A percentile compares a stretch with the other conserved stretches of the same genome.
These are phyloP conservation scores for Falco punctatus DNA, from an alignment of 2,113 vertebrate species.

Conservation along the genomic window DNA sequence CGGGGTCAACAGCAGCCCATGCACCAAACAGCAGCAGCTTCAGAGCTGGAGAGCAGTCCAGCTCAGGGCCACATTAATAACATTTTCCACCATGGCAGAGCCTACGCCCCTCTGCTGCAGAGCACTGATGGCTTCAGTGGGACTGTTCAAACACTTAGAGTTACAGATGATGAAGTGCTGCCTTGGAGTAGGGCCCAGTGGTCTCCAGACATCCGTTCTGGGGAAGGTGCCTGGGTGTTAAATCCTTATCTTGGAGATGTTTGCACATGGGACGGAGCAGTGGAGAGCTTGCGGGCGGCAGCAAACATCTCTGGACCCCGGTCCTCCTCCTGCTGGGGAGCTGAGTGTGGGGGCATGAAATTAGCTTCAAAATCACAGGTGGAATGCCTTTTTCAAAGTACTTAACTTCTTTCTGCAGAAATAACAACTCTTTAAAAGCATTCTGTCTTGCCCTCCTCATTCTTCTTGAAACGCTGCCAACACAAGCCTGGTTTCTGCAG, in stretches of 20 bases:
- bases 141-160: not conserved
- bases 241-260: not conserved
- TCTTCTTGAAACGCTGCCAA: not conserved
- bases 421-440: not conserved
- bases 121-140: not conserved
- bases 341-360: not conserved
- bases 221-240: not conserved
- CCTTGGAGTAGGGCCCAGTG: not conserved
- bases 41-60: not conserved
- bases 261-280: accelerated
- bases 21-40: not conserved
- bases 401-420: not conserved
- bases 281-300: not conserved
- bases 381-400: not conserved
- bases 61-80: not conserved
- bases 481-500: not conserved
- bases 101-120: not conserved
- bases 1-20: not conserved
- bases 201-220: not conserved
- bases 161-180: slow-evolving; percentile 4
- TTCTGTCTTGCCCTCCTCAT: not conserved
- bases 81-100: not conserved
- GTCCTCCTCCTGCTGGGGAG: not conserved
- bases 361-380: not conserved
- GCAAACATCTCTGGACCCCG: not conserved